Evolutionary conservation across 2,113 vertebrate genomes (phyloP).

Genomic region (Actenoides lindsayi): DNA sequence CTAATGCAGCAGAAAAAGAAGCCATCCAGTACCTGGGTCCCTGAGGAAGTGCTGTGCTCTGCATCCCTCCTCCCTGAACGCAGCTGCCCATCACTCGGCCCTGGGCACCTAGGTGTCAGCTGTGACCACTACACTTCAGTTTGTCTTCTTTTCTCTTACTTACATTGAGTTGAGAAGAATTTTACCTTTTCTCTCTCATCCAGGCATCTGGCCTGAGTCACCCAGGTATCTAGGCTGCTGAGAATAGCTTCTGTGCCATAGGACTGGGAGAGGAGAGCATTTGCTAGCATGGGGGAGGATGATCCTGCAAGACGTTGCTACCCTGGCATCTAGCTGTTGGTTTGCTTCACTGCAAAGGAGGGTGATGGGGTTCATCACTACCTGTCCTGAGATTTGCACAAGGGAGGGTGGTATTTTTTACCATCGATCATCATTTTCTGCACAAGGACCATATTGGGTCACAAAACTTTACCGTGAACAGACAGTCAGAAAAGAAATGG

Average conservation of each 20-base stretch:
- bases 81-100: neutral
- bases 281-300: neutral
- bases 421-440: neutral
- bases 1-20: neutral
- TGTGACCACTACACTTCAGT: fast-evolving
- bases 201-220: neutral
- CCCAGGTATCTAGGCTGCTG: neutral
- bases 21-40: neutral
- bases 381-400: fast-evolving
- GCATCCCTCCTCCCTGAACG: neutral
- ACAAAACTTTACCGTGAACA: neutral
- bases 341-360: neutral
- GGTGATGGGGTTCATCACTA: neutral
- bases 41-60: neutral
- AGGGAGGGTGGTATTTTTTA: neutral
- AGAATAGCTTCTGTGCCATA: neutral
- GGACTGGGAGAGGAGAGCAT: neutral
- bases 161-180: neutral
- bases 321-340: neutral
- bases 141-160: fast-evolving
- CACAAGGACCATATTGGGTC: neutral
- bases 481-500: neutral
- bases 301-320: neutral
- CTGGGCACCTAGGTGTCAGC: neutral
- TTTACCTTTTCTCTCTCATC: neutral